Evolutionary conservation across 2,888 invertebrate genomes (phyloP).

Genomic region (Drosophila vallismaia): DNA sequence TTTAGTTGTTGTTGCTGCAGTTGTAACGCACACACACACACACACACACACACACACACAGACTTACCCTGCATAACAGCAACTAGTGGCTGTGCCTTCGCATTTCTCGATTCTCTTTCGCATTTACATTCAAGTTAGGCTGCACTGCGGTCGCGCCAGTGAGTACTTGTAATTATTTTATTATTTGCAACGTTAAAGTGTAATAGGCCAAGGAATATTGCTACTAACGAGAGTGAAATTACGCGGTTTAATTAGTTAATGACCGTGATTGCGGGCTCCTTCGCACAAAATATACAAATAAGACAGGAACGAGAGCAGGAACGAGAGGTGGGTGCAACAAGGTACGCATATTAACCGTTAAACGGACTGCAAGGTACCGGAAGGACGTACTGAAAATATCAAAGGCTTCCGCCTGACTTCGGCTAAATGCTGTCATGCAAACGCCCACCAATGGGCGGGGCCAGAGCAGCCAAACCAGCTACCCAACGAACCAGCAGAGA

Average conservation of each 20-base stretch:
- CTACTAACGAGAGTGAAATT: conserved; percentile 10
- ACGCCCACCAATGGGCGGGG: conserved; percentile 45
- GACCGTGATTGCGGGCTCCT: conserved; percentile 21
- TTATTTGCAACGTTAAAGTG: background rate
- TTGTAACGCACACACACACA: conserved; percentile 40
- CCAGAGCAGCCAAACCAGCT: conserved; percentile 21
- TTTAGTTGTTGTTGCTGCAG: conserved; percentile 46
- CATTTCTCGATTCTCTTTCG: conserved; percentile 56
- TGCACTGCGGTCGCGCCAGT: conserved; percentile 37
- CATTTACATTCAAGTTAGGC: conserved; percentile 28
- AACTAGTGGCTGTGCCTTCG: conserved; percentile 73
- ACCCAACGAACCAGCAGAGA: no score
- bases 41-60: background rate
- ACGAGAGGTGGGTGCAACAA: conserved; percentile 12
- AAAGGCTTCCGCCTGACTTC: conserved; percentile 54
- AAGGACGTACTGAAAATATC: conserved; percentile 62
- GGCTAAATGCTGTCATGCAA: conserved; percentile 68
- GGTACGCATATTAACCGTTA: no score
- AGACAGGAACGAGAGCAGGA: background rate
- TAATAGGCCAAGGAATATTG: conserved; percentile 11
- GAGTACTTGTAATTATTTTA: conserved; percentile 18
- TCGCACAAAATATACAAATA: background rate
- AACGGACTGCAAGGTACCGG: conserved; percentile 23
- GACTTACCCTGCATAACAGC: conserved; percentile 59
- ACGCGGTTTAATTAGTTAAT: conserved; percentile 24